Base-by-base conservation (phyloP, 2,113 vertebrate species). In the Axis porcinus region DNA sequence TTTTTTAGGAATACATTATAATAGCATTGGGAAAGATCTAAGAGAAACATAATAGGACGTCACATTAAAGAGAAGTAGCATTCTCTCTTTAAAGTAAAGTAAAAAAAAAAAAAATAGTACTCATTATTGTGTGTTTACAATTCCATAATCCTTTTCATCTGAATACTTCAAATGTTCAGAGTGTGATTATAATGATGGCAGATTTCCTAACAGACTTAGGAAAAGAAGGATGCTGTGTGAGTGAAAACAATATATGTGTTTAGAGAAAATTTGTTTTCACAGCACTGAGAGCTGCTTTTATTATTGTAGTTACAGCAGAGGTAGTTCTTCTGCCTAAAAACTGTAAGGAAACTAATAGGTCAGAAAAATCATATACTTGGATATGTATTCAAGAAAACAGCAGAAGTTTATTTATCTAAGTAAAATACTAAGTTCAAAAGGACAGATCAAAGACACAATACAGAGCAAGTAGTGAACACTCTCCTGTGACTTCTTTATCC, bases 21-120 rank as follows among this genome's bases (percentile, higher is more conserved):
- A 57, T 84, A 45, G 27, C 58, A 40, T 23, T 81, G 86, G 43
- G 33, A 89, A 81, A 70, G 9, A 92, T 57, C 14, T 62, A 45
- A 70, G 40, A 89, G 36, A 30, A 60, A 55, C 82, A 83, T 60
- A 96, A 89, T 30, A 86, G n/a, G 28, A 95, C 91, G 27, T 43
- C 21, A 14, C 50, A 83, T 94, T 95, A 94, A 93, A 96, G 33
- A 74, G 21, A 87, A 88, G n/a, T 60, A 95, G 40, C 7, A 84
- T 57, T 74, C 2, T 93, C 70, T 86, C 19, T 92, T 76, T 50
- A 93, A 91, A 93, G n/a, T 45, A 93, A 89, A 93, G 40, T 86
- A 82, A 91, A 45, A 45, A 79, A 96, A 81, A 79, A 88, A 93
- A 84, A 96, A 81, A 86, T 84, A 62, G 55, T 70, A 45, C 13